Conservation (phyloP, 2,113 vertebrate species). For the Notiomystis cincta region DNA sequence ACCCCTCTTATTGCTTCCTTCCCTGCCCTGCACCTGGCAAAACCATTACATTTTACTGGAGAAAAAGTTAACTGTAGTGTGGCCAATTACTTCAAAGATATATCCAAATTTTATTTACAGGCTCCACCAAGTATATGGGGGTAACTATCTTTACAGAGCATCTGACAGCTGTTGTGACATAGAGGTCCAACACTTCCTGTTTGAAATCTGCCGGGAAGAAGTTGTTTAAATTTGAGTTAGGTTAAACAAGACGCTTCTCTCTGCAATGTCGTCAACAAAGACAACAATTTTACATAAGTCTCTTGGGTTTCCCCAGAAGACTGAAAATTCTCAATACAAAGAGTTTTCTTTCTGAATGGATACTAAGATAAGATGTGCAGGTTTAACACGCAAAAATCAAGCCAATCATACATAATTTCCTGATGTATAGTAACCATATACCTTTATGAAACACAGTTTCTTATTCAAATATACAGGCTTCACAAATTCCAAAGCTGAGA, state of each 20-base stretch:
- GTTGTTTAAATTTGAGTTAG: neutral
- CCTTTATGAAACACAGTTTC: neutral
- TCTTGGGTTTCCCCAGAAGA: neutral
- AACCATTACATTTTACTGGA: neutral
- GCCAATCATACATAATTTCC: neutral
- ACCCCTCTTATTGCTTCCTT: neutral
- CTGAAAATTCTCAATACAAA: neutral
- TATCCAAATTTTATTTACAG: conserved; percentile 2
- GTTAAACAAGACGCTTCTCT: neutral
- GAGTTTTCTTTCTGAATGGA: neutral
- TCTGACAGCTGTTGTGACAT: conserved; percentile 4
- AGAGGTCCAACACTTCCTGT: neutral
- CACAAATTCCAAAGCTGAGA: neutral
- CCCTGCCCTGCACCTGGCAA: neutral
- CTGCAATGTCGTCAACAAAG: neutral
- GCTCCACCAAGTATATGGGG: neutral
- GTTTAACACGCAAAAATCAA: neutral
- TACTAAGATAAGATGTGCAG: neutral
- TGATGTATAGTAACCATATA: neutral
- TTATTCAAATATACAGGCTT: neutral
- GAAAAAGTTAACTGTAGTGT: neutral
- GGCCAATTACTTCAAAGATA: conserved; percentile 11
- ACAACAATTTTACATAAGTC: neutral
- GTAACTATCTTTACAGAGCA: conserved; percentile 1
- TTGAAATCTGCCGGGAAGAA: neutral